Base-by-base conservation (phyloP, 2,797 vertebrate genomes). In the Cyprinella venusta region DNA sequence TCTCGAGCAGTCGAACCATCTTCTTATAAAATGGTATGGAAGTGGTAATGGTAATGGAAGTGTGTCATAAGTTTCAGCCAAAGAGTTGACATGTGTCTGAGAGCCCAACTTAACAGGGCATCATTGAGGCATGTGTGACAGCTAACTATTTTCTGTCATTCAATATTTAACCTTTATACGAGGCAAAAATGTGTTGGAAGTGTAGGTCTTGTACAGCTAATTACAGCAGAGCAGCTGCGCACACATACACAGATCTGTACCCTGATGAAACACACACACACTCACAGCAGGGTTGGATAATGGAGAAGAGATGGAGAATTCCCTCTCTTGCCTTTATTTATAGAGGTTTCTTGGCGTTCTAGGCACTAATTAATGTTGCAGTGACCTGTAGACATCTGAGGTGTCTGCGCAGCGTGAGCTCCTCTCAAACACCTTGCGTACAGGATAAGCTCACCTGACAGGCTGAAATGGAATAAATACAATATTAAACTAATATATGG, bases 321-420 rank as follows among this genome's bases (percentile, higher is more conserved):
- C n/a, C 42, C 74, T 38, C 40, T 50, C 38, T 69, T 69, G 50
- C 38, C 67, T 76, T 78, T 84, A 71, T 81, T 79, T 85, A 77
- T 78, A 71, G 45, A 21, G 12, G 13, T 24, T 59, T 59, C 68
- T 76, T 70, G 42, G n/a, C 30, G 24, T 48, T 70, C 52, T 86
- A 87, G 82, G 84, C 86, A 77, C 82, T 91, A 96, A 94, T 95
- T 93, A 93, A 91, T 86, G 94, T 91, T 87, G 89, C 88, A 90
- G 90, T 91, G 93, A 88, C 84, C 89, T 90, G 84, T 38, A 79
- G 74, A 76, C 75, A 38, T 83, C 88, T 74, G 69, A 81, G 85
- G 77, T 89, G 91, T 50, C 80, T 88, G 75, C 16, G 1, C n/a
- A 52, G 59, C 61, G 8, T 52, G 68, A 78, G 16, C 26, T 84